Conservation (phyloP, 1,140 invertebrate genomes). For the Drosophila baimaii region DNA sequence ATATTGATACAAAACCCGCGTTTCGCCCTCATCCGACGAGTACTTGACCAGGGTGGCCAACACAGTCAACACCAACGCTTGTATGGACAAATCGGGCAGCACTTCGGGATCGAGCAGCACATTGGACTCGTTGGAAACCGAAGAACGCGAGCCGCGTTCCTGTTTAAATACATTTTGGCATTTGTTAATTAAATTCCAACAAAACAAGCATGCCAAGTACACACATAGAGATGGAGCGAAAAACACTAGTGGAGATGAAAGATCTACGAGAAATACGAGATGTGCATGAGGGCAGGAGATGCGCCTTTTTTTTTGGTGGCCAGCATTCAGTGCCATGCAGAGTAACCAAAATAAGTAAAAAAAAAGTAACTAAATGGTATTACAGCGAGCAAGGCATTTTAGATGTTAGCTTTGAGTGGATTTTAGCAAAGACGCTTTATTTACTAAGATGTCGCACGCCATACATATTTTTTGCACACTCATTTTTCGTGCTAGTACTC, state of each 20-base stretch:
- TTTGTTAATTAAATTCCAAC: background rate
- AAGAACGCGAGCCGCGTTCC: slow-evolving; percentile 91
- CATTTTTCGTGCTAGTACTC: too few species aligned
- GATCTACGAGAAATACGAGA: slow-evolving; percentile 17
- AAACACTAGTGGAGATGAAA: slow-evolving; percentile 18
- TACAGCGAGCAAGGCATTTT: slow-evolving; percentile 18
- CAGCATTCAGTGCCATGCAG: slow-evolving; percentile 59
- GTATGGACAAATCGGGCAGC: slow-evolving; percentile 94
- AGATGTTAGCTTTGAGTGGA: slow-evolving; percentile 20
- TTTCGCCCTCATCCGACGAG: slow-evolving; percentile 98
- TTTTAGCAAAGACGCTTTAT: too few species aligned
- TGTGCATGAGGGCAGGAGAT: slow-evolving; percentile 21
- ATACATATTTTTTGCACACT: too few species aligned
- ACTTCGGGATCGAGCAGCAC: slow-evolving; percentile 97
- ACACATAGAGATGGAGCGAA: slow-evolving; percentile 42
- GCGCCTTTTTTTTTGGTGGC: slow-evolving; percentile 7
- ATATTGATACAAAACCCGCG: slow-evolving; percentile 97
- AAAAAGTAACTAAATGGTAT: too few species aligned
- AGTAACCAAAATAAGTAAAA: too few species aligned
- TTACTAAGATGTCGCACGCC: too few species aligned
- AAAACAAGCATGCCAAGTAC: background rate
- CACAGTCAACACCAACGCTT: slow-evolving; percentile 96
- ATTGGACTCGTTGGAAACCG: slow-evolving; percentile 97
- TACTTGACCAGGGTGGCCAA: slow-evolving; percentile 98
- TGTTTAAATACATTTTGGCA: slow-evolving; percentile 61